Percentiles rank a stretch among this genome's conserved stretches.
These are phyloP conservation scores for Petrolisthes manimaculis DNA, from an alignment of 2,888 invertebrate genomes.

Conservation along the genomic window DNA sequence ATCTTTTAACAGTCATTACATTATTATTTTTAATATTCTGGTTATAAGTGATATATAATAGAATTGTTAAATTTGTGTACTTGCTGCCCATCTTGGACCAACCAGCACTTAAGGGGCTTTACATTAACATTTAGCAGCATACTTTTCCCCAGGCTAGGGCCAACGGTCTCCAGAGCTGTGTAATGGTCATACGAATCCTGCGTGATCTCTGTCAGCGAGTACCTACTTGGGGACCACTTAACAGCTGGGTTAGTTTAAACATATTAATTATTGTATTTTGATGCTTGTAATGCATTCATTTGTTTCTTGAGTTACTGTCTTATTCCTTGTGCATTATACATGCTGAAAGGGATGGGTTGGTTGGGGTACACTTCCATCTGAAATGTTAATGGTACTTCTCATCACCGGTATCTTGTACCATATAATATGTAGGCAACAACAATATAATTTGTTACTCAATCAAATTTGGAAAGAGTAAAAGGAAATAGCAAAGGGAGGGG, in stretches of 20 bases:
- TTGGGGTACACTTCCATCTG: too few species aligned
- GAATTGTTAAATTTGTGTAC: background rate
- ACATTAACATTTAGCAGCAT: constrained; percentile 9
- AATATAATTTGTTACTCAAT: too few species aligned
- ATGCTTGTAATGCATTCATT: too few species aligned
- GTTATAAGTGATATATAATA: constrained; percentile 4
- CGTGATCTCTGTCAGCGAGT: constrained; percentile 95
- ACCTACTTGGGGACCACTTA: constrained; percentile 93
- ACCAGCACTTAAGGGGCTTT: constrained; percentile 43
- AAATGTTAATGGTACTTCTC: too few species aligned
- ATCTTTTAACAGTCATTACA: background rate
- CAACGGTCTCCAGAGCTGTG: constrained; percentile 93
- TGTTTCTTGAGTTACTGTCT: too few species aligned
- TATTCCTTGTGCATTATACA: too few species aligned
- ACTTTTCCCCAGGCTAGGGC: constrained; percentile 85
- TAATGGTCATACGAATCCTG: constrained; percentile 94
- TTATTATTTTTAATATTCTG: background rate
- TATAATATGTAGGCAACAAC: too few species aligned
- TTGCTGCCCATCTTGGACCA: constrained; percentile 63
- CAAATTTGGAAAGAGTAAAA: too few species aligned
- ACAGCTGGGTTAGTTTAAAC: constrained; percentile 84
- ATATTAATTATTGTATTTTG: too few species aligned
- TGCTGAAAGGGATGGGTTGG: too few species aligned
- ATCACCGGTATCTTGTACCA: too few species aligned
- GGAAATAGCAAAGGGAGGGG: too few species aligned